Base-by-base conservation (phyloP, 2,797 vertebrate species). In the Lateolabrax maculatus region DNA sequence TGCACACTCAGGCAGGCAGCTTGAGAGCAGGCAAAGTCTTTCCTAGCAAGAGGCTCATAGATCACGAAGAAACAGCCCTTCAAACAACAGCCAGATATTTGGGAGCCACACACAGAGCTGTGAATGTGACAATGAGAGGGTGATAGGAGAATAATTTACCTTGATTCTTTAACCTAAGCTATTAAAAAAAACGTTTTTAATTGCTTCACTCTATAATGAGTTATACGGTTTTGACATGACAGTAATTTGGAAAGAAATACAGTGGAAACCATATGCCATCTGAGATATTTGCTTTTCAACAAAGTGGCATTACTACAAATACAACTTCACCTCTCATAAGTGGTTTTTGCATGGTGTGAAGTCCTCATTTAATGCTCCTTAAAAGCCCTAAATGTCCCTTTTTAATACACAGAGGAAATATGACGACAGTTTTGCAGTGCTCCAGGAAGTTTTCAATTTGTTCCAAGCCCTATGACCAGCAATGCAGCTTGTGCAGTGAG, bases 101-200 rank as follows among this genome's bases (percentile, higher is more conserved):
- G 21, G 18, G 37, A 84, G 63, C 63, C 75, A 52, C 81, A 81
- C 68, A 65, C 53, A 64, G 77, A 80, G 72, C 76, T 76, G 78
- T 44, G 58, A 63, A 64, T 44, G 53, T 44, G 75, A 69, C n/a
- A 64, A 70, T 58, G 31, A 75, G 18, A 69, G 13, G 21, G 36
- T 7, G 25, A 77, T 4, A 23, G 16, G 29, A 71, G 39, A 84
- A 62, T 43, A 37, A 41, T 72, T 49, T 51, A 52, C 34, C n/a
- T 58, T 9, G 29, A 75, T 71, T 87, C 25, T 75, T 63, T 56
- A 46, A 51, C 15, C 19, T 13, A 7, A 53, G n/a, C 46, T 75
- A 74, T 66, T 64, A 63, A 60, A n/a, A 15, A 68, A 83, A 2
- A 7, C 6, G 19, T 61, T 64, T 76, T 11, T 65, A 21, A 37